These are phyloP conservation scores for Micrastur ruficollis DNA, from an alignment of 2,797 vertebrate genomes.

Conservation along the genomic window DNA sequence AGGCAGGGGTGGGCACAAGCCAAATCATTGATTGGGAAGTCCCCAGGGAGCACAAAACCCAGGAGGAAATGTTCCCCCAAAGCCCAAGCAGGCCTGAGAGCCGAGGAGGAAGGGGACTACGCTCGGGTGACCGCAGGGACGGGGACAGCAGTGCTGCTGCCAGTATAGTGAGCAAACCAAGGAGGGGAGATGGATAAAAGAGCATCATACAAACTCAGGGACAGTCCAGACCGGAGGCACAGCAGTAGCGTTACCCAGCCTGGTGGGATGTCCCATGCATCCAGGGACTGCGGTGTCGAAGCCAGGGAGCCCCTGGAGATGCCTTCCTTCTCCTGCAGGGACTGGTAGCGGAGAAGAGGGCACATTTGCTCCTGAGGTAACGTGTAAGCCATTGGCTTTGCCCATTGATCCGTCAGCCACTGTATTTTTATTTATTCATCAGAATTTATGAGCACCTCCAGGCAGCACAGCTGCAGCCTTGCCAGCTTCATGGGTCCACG, in stretches of 20 bases:
- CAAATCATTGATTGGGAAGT: background rate
- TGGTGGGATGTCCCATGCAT: background rate
- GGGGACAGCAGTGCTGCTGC: background rate
- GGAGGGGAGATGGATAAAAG: background rate
- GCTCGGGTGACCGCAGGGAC: rapidly evolving
- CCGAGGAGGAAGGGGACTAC: background rate
- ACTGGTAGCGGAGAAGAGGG: background rate
- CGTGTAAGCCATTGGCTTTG: background rate
- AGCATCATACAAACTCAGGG: rapidly evolving
- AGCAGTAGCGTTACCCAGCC: background rate
- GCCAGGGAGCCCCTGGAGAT: background rate
- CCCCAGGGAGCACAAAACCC: background rate
- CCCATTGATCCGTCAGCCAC: background rate
- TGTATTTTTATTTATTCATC: background rate
- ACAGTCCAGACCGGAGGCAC: background rate
- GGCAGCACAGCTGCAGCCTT: background rate
- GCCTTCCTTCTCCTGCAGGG: background rate
- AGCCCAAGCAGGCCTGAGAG: background rate
- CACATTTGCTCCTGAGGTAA: rapidly evolving
- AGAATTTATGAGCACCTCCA: background rate
- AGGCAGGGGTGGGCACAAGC: background rate
- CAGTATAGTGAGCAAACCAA: background rate
- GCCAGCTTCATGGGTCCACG: background rate
- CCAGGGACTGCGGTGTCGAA: background rate
- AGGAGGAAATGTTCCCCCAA: background rate